phyloP scores from a whole-genome alignment of 2,113 vertebrate species.

The Lepisosteus oculatus region DNA sequence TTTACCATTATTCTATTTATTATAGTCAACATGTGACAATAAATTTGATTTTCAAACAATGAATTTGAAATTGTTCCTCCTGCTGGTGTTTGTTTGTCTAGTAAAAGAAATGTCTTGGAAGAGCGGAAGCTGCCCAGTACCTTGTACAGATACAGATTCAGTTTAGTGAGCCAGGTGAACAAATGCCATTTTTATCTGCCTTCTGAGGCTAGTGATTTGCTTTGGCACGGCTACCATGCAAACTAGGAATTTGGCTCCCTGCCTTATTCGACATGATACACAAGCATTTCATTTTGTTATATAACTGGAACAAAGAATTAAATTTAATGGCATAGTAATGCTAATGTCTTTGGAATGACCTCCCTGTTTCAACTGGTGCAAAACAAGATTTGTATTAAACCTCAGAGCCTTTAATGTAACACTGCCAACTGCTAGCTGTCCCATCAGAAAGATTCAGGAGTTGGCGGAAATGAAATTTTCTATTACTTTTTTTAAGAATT shows the following conservation, averaged over 20 bases:
- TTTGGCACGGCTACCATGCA: slow-evolving; percentile 23
- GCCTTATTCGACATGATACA: slow-evolving; percentile 45
- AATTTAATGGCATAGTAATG: slow-evolving; percentile 28
- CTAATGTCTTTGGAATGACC: slow-evolving; percentile 33
- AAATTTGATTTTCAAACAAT: slow-evolving; percentile 17
- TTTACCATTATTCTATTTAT: not conserved
- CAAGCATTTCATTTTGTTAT: slow-evolving; percentile 46
- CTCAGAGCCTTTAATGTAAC: not conserved
- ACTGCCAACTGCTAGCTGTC: not conserved
- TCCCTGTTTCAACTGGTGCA: not conserved
- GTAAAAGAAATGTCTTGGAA: not conserved
- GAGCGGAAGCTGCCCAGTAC: not conserved
- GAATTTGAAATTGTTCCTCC: slow-evolving; percentile 12
- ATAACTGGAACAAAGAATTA: slow-evolving; percentile 13
- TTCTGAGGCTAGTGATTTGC: not conserved
- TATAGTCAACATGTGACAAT: slow-evolving; percentile 13
- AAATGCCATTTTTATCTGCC: slow-evolving; percentile 8
- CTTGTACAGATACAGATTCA: slow-evolving; percentile 15
- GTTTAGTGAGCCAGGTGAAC: slow-evolving; percentile 22
- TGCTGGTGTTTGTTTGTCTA: slow-evolving; percentile 15
- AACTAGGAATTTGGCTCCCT: slow-evolving; percentile 47
- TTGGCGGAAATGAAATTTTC: no score
- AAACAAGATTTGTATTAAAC: not conserved
- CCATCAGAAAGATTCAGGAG: not conserved
- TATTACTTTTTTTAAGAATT: no score